Conservation (phyloP, 2,888 invertebrate species). For the Oscheius myriophilus region DNA sequence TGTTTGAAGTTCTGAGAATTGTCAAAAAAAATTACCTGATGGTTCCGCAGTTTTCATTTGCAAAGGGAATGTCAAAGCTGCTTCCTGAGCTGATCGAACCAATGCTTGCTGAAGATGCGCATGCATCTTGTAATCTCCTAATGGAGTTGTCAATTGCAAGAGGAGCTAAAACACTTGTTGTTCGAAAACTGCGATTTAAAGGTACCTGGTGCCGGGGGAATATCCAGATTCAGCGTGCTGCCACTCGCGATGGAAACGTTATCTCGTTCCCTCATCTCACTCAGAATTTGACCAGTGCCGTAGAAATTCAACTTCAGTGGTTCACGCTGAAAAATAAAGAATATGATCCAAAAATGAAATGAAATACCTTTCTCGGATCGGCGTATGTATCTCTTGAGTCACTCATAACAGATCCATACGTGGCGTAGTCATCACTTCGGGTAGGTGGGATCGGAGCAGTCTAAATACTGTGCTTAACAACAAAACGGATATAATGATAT, state of each 20-base stretch:
- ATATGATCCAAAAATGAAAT: neutral
- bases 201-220: conserved; percentile 15
- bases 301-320: conserved; percentile 44
- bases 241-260: conserved; percentile 22
- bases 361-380: conserved; percentile 10
- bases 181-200: neutral
- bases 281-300: conserved; percentile 44
- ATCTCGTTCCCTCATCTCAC: conserved; percentile 62
- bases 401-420: neutral
- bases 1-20: too few relatives aligned
- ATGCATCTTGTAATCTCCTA: conserved; percentile 25
- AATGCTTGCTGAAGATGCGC: conserved; percentile 25
- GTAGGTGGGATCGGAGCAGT: conserved; percentile 14
- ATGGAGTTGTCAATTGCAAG: conserved; percentile 33
- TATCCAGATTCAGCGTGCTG: conserved; percentile 23
- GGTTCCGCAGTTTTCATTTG: conserved; percentile 97
- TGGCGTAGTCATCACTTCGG: conserved; percentile 24
- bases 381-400: conserved; percentile 1
- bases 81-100: conserved; percentile 31
- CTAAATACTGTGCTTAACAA: too few relatives aligned
- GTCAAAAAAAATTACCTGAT: conserved; percentile 74
- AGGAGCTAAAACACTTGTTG: conserved; percentile 29
- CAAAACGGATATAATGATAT: too few relatives aligned
- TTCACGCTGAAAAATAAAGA: conserved; percentile 24
- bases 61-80: conserved; percentile 80